Base-by-base conservation (phyloP, 2,797 vertebrate species). In the Platalea minor region DNA sequence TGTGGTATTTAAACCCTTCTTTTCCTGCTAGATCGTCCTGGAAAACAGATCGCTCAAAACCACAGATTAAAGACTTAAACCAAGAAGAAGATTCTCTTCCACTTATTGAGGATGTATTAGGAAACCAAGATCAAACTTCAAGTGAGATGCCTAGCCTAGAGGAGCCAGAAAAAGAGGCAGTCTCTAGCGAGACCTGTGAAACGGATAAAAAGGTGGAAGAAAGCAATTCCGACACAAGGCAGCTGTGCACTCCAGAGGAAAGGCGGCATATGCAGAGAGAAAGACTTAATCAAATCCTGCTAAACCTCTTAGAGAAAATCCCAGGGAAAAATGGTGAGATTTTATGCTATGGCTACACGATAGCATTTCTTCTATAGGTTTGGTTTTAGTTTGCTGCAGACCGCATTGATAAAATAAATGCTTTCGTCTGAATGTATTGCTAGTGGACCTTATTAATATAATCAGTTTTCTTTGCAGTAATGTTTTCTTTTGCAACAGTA, bases 251-350 rank as follows among this genome's bases (percentile, higher is more conserved):
- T 79, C 98, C 98, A 0, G 98, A 98, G 83, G 98, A 99, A 77
- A 97, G 98, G 90, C 98, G 99, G 95, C 98, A 99, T 74, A 97
- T 97, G 10, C 99, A 99, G 97, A 98, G 99, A 63, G 99, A 99
- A 31, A 98, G 99, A 23, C 99, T 99, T 57, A 99, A 99, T 97
- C 99, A 99, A 96, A 99, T 99, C 75, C 97, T 99, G 90, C 98
- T 99, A 82, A 98, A 97, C 91, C 98, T 99, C 93, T 98, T 99
- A 65, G 99, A 99, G 95, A 99, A 99, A 97, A 98, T 98, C 77
- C 99, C 99, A 96, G 99, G 98, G 97, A 99, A 99, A 98, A 99
- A 99, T 17, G 99, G 99, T 99, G 98, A 99, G 99, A 31, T 54
- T 28, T 31, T 7, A 3, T 33, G 7, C 75, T 23, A 2, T 29